A percentile compares a stretch with the other conserved stretches of the same genome.
Evolutionary conservation across 2,797 vertebrate species (phyloP).

Genomic region (Lycodopsis pacificus): DNA sequence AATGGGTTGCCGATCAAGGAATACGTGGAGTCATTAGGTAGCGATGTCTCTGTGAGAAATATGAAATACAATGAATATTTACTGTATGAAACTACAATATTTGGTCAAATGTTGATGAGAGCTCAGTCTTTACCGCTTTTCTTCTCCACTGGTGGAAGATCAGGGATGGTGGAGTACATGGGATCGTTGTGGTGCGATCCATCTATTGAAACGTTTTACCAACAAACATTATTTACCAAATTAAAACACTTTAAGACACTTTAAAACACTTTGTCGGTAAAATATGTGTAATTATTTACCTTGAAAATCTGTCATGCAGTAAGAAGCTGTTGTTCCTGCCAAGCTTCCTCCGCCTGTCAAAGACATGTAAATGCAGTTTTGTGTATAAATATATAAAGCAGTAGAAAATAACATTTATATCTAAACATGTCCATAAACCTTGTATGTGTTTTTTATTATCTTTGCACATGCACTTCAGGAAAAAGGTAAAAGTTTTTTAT

Average conservation of each 20-base stretch:
- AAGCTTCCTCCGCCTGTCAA: background rate
- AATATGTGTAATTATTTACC: background rate
- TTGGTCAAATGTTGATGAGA: background rate
- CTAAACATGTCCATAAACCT: too few relatives aligned
- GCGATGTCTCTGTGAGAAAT: background rate
- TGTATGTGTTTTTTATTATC: too few relatives aligned
- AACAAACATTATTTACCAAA: background rate
- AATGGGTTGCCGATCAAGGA: background rate
- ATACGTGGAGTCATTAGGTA: background rate
- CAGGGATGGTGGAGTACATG: conserved; percentile 7
- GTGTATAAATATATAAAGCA: background rate
- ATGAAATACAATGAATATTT: background rate
- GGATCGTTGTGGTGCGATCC: background rate
- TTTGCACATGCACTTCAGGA: too few relatives aligned
- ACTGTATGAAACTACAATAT: too few relatives aligned
- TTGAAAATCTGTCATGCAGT: background rate
- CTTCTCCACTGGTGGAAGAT: background rate
- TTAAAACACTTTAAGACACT: background rate
- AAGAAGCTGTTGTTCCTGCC: background rate
- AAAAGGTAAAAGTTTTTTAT: too few relatives aligned
- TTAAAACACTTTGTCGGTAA: background rate
- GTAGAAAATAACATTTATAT: background rate
- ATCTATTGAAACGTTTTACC: background rate
- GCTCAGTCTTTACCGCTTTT: background rate
- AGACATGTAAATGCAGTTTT: background rate